phyloP scores from a whole-genome alignment of 2,113 vertebrate species.

The Cinclus cinclus region DNA sequence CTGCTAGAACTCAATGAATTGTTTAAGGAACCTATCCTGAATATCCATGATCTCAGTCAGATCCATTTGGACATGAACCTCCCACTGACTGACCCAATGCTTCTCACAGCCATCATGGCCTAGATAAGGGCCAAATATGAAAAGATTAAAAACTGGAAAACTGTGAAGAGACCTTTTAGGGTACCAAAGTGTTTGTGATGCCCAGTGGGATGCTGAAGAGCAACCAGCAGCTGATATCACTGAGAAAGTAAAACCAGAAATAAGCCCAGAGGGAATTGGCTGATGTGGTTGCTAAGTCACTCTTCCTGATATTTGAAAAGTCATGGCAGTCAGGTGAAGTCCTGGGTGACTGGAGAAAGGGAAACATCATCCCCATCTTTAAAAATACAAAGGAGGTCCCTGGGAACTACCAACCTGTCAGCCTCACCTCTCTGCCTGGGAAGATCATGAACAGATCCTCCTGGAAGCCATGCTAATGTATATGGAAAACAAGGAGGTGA shows the following conservation, averaged over 20 bases:
- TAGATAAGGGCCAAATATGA: slow-evolving; percentile 79
- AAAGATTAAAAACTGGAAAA: slow-evolving; percentile 92
- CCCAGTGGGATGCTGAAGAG: slow-evolving; percentile 93
- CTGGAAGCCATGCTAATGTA: neutral
- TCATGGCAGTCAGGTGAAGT: neutral
- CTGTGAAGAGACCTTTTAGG: slow-evolving; percentile 81
- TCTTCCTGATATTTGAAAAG: neutral
- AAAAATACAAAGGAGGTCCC: neutral
- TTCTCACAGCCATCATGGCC: neutral
- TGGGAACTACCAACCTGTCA: rapidly evolving
- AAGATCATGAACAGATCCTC: neutral
- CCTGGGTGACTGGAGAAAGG: neutral
- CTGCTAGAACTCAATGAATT: rapidly evolving
- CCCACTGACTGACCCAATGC: neutral
- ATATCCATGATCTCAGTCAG: neutral
- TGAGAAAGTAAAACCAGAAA: slow-evolving; percentile 93
- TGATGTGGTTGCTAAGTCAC: neutral
- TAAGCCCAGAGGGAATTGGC: neutral
- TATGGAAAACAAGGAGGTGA: neutral
- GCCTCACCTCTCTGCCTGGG: neutral
- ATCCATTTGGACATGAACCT: neutral
- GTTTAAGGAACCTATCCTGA: neutral
- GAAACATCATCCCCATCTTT: neutral
- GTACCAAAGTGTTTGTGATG: slow-evolving; percentile 94
- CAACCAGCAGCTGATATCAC: slow-evolving; percentile 89